Conservation (phyloP, 2,888 invertebrate species). For the Stenodema calcarata region DNA sequence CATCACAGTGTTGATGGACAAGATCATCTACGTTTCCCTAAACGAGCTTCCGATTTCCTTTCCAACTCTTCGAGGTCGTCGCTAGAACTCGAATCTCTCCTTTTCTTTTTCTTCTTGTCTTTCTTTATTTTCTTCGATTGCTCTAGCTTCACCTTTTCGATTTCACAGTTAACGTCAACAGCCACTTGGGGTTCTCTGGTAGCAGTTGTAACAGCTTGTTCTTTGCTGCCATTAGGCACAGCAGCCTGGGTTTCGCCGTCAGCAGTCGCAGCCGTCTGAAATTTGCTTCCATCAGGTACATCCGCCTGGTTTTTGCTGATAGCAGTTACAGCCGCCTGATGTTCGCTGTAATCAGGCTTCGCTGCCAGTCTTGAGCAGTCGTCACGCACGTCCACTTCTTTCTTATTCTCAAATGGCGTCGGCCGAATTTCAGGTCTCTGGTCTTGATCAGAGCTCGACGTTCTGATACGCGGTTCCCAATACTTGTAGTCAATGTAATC, state of each 20-base stretch:
- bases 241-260: too few relatives aligned
- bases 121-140: background rate
- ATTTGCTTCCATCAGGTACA: background rate
- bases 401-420: too few relatives aligned
- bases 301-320: too few relatives aligned
- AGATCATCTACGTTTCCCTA: background rate
- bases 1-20: too few relatives aligned
- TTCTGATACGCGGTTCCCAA: background rate
- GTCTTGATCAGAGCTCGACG: background rate
- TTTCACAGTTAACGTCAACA: background rate
- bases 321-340: too few relatives aligned
- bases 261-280: background rate
- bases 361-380: too few relatives aligned
- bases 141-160: background rate
- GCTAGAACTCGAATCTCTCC: background rate
- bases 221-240: too few relatives aligned
- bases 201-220: too few relatives aligned
- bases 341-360: too few relatives aligned
- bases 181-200: background rate
- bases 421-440: background rate
- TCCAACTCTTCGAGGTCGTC: background rate
- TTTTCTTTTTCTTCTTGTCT: background rate
- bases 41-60: background rate
- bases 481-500: background rate
- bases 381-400: too few relatives aligned